Conservation (phyloP, 2,888 invertebrate genomes). For the Terebella lapidaria region DNA sequence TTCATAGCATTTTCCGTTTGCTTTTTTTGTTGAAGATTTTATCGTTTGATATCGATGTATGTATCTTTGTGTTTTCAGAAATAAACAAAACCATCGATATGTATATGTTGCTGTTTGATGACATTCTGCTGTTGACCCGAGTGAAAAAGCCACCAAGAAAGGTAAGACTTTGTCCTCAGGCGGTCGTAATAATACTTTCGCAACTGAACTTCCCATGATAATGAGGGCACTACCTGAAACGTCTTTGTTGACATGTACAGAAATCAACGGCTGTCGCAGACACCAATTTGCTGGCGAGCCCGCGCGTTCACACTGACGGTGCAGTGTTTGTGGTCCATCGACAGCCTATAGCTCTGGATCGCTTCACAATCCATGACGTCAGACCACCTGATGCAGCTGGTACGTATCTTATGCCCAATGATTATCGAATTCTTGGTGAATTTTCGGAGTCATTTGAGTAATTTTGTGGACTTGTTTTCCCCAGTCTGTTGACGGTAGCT, state of each 20-base stretch:
- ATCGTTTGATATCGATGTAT: background rate
- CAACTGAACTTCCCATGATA: too few species aligned
- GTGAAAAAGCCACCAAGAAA: slow-evolving; percentile 59
- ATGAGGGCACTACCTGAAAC: too few species aligned
- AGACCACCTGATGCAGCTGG: slow-evolving; percentile 42
- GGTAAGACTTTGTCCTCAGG: slow-evolving; percentile 47
- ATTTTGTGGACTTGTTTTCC: too few species aligned
- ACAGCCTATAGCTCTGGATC: slow-evolving; percentile 57
- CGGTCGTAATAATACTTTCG: too few species aligned
- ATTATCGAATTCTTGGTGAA: too few species aligned
- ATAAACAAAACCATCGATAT: slow-evolving; percentile 60
- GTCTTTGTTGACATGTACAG: too few species aligned
- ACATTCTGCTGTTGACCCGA: slow-evolving; percentile 62
- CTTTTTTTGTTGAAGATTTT: too few species aligned
- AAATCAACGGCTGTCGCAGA: background rate
- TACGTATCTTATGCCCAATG: slow-evolving; percentile 10
- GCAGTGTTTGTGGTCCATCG: slow-evolving; percentile 51
- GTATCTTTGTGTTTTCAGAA: slow-evolving; percentile 51
- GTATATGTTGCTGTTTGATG: slow-evolving; percentile 63
- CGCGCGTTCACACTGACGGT: slow-evolving; percentile 30
- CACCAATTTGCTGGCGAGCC: too few species aligned
- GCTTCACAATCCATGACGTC: slow-evolving; percentile 56
- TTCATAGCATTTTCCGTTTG: too few species aligned
- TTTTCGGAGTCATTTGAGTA: too few species aligned
- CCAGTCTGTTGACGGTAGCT: too few species aligned